phyloP scores from a whole-genome alignment of 1,140 invertebrate species.

The Aleiodes sp. region DNA sequence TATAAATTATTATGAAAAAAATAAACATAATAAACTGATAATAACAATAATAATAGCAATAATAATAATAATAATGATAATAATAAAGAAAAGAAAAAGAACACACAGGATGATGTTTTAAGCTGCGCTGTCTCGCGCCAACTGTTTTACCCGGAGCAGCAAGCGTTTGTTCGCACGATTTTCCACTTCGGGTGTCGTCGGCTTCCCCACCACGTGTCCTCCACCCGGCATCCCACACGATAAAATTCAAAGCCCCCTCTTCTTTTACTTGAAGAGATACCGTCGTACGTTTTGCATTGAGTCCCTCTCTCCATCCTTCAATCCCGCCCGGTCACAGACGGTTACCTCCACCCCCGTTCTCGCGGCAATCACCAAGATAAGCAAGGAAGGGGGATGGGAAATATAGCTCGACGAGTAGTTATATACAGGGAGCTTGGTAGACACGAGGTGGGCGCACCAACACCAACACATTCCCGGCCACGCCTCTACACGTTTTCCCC shows the following conservation, averaged over 20 bases:
- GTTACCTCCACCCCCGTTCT: constrained; percentile 26
- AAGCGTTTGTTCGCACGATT: constrained; percentile 51
- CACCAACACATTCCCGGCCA: constrained; percentile 40
- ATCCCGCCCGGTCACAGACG: background rate
- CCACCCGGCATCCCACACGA: constrained; percentile 15
- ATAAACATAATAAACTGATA: too few species aligned
- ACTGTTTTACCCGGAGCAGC: constrained; percentile 54
- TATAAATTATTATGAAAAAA: too few species aligned
- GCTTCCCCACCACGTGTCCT: constrained; percentile 34
- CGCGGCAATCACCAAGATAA: background rate
- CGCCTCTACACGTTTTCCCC: constrained; percentile 20
- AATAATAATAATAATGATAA: background rate
- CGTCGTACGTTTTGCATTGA: background rate
- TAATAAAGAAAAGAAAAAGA: constrained; percentile 8
- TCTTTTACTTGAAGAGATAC: background rate
- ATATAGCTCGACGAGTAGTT: constrained; percentile 21
- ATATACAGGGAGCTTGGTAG: constrained; percentile 42
- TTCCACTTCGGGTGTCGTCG: constrained; percentile 53
- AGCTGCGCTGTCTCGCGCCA: constrained; percentile 65
- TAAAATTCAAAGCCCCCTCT: constrained; percentile 16
- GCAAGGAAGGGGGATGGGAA: background rate
- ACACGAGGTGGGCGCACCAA: constrained; percentile 55
- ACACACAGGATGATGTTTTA: constrained; percentile 49
- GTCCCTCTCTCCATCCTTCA: background rate
- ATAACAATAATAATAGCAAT: background rate